phyloP scores from a whole-genome alignment of 2,797 vertebrate genomes.

The Nasua narica region DNA sequence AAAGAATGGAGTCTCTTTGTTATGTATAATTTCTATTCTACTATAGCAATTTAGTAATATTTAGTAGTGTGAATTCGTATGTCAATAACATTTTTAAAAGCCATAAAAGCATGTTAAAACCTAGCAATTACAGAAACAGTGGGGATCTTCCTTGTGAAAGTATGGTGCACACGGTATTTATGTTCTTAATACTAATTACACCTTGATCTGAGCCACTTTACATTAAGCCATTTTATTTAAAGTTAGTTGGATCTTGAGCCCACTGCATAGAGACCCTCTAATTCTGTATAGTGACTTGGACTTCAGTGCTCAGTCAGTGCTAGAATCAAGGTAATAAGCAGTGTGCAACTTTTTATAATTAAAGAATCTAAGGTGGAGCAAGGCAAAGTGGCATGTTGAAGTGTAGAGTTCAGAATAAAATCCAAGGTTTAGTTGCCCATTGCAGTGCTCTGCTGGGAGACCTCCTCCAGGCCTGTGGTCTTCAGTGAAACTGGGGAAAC shows the following conservation, averaged over 20 bases:
- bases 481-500: neutral
- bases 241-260: neutral
- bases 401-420: neutral
- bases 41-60: neutral
- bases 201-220: neutral
- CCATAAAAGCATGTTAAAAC: neutral
- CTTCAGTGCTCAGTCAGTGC: neutral
- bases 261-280: neutral
- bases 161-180: neutral
- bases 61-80: neutral
- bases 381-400: neutral
- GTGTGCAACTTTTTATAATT: neutral
- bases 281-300: neutral
- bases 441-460: neutral
- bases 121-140: neutral
- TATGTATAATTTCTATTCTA: slow-evolving; percentile 11
- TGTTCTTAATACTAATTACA: neutral
- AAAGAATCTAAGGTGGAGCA: neutral
- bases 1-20: neutral
- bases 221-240: slow-evolving; percentile 5
- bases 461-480: neutral
- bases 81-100: neutral
- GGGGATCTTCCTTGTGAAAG: neutral
- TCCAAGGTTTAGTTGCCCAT: neutral
- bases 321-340: neutral